These are phyloP conservation scores for Tethea ocularis DNA, from an alignment of 2,888 invertebrate genomes.

Conservation along the genomic window DNA sequence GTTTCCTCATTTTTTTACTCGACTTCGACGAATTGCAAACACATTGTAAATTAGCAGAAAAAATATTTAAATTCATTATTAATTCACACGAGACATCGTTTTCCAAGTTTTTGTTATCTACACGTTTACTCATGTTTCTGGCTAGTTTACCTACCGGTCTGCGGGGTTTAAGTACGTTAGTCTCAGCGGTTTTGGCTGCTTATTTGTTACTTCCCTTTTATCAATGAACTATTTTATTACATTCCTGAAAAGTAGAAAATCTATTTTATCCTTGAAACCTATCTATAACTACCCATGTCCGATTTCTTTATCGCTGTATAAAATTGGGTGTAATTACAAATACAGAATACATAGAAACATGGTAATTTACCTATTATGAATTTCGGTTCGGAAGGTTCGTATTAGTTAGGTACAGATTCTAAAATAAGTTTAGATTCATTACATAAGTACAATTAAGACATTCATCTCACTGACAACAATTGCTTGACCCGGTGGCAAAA, in stretches of 20 bases:
- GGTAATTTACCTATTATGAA: no score
- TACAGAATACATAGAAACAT: no score
- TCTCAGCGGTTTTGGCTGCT: background rate
- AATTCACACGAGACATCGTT: conserved; percentile 32
- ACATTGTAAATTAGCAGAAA: conserved; percentile 11
- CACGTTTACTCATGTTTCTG: conserved; percentile 10
- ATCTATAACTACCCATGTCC: no score
- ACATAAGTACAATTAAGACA: no score
- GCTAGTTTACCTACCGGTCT: conserved; percentile 17
- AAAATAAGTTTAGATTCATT: no score
- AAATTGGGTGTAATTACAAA: no score
- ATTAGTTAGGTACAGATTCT: no score
- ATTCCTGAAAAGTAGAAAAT: background rate
- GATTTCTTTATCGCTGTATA: no score
- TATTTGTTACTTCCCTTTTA: background rate
- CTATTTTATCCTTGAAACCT: no score
- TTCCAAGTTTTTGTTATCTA: conserved; percentile 11
- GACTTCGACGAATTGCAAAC: conserved; percentile 30
- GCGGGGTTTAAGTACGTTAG: background rate
- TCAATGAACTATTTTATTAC: background rate
- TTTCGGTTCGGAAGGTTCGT: no score
- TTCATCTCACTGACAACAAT: no score
- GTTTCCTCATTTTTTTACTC: conserved; percentile 29
- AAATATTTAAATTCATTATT: conserved; percentile 35
- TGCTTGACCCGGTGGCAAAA: no score